phyloP scores from a whole-genome alignment of 1,140 invertebrate genomes.

The Notospermus geniculatus region DNA sequence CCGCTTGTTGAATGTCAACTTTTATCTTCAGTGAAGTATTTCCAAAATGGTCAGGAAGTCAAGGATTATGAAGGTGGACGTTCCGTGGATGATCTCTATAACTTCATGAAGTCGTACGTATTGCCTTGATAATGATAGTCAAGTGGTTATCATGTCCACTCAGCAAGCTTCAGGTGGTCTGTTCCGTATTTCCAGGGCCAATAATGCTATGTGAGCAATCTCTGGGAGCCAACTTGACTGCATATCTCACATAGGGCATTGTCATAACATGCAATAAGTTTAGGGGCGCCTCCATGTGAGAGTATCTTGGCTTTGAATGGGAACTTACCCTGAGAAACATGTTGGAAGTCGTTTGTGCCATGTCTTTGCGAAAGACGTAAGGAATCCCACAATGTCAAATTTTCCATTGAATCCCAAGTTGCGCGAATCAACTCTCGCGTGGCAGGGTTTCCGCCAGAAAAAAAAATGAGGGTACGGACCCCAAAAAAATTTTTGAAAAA shows the following conservation, averaged over 20 bases:
- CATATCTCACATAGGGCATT: not conserved
- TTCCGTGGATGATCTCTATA: conserved; percentile 57
- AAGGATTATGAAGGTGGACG: conserved; percentile 54
- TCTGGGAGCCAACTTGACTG: not conserved
- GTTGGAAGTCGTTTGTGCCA: no score
- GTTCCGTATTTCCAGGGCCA: not conserved
- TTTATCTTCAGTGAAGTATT: conserved; percentile 51
- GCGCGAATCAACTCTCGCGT: no score
- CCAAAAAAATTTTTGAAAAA: no score
- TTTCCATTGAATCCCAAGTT: no score
- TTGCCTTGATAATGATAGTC: conserved; percentile 66
- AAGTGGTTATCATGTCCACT: not conserved
- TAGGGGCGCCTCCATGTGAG: no score
- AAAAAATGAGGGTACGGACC: no score
- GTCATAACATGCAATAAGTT: not conserved
- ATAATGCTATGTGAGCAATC: not conserved
- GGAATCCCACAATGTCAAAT: no score
- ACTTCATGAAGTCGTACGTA: conserved; percentile 65
- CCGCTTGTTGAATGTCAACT: conserved; percentile 3
- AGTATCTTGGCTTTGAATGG: no score
- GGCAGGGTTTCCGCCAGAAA: no score
- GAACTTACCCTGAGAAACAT: no score
- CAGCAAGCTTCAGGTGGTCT: no score
- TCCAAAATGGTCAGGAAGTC: conserved; percentile 54
- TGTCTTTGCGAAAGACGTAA: no score